phyloP scores from a whole-genome alignment of 1,140 invertebrate species.

The Orius laevigatus region DNA sequence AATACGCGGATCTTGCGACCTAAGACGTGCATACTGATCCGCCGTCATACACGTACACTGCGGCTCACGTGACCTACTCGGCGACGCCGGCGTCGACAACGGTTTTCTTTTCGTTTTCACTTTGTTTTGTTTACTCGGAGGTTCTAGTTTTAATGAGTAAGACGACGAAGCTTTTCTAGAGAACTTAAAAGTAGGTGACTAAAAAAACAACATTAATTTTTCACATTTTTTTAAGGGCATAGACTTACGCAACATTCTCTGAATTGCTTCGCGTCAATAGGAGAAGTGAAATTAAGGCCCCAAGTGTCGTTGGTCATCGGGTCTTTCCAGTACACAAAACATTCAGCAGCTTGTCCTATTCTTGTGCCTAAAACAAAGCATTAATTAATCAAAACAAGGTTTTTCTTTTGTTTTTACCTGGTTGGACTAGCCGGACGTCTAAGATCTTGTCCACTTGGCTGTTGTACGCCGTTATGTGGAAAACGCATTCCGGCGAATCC shows the following conservation, averaged over 20 bases:
- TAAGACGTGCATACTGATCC: conserved; percentile 71
- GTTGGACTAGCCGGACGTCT: conserved; percentile 88
- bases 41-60: conserved; percentile 92
- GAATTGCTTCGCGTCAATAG: conserved; percentile 93
- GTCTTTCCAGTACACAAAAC: conserved; percentile 98
- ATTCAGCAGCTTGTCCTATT: conserved; percentile 93
- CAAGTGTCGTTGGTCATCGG: conserved; percentile 93
- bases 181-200: conserved; percentile 95
- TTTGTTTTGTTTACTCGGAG: conserved; percentile 61
- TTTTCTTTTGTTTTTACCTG: conserved; percentile 43
- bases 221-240: conserved; percentile 1
- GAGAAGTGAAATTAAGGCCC: conserved; percentile 94
- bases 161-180: conserved; percentile 91
- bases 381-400: background rate
- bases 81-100: conserved; percentile 83
- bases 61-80: conserved; percentile 70
- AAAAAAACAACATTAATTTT: conserved; percentile 30
- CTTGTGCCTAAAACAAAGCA: conserved; percentile 58
- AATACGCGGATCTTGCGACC: conserved; percentile 69
- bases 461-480: conserved; percentile 96
- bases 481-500: conserved; percentile 87
- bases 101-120: conserved; percentile 70
- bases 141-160: conserved; percentile 85
- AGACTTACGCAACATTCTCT: conserved; percentile 93
- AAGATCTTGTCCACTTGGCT: conserved; percentile 96